Conservation (phyloP, 2,888 invertebrate species). For the Synanthedon myopaeformis region DNA sequence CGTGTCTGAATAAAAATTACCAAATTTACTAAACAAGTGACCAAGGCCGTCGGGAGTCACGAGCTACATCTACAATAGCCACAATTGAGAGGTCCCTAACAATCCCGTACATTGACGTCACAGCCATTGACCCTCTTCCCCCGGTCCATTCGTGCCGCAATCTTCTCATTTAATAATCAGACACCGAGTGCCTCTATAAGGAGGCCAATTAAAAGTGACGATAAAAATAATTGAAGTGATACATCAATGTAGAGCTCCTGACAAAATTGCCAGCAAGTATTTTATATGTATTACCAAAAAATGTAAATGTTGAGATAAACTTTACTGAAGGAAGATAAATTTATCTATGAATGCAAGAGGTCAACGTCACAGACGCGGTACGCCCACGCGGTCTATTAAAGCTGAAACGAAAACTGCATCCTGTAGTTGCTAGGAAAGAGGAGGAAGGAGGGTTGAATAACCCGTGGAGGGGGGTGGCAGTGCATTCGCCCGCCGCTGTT, state of each 20-base stretch:
- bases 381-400: slow-evolving; percentile 46
- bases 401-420: slow-evolving; percentile 41
- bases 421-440: slow-evolving; percentile 28
- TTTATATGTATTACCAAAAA: too few species aligned
- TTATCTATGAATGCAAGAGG: not conserved
- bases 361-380: slow-evolving; percentile 15
- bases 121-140: slow-evolving; percentile 30
- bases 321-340: too few species aligned
- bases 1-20: not conserved
- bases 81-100: slow-evolving; percentile 10
- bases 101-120: slow-evolving; percentile 24
- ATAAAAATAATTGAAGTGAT: not conserved
- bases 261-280: too few species aligned
- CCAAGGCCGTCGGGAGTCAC: slow-evolving; percentile 17
- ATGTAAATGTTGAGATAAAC: too few species aligned
- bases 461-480: slow-evolving; percentile 33
- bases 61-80: slow-evolving; percentile 13
- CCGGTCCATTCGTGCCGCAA: slow-evolving; percentile 17
- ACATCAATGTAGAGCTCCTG: too few species aligned
- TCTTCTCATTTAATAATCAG: slow-evolving; percentile 17
- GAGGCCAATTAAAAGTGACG: not conserved
- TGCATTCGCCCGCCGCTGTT: slow-evolving; percentile 33
- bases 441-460: slow-evolving; percentile 35
- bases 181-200: not conserved
- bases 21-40: slow-evolving; percentile 9